Conservation (phyloP, 2,888 invertebrate species). For the Agrochola lychnidis region DNA sequence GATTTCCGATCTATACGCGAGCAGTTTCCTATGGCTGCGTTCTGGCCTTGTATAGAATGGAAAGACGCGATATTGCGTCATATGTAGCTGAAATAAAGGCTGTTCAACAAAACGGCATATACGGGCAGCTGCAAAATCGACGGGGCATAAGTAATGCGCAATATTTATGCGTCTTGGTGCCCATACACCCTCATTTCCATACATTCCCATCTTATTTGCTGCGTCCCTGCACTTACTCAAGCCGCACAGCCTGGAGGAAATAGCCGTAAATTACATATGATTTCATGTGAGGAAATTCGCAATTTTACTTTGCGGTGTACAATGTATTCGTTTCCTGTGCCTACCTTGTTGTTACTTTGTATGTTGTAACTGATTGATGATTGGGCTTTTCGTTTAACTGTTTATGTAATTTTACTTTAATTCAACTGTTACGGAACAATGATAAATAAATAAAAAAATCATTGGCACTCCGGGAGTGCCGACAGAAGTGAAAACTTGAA, state of each 20-base stretch:
- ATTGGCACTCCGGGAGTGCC: no score
- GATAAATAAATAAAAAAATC: no score
- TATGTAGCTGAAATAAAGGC: conserved; percentile 32
- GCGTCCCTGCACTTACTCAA: conserved; percentile 62
- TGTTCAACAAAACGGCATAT: conserved; percentile 20
- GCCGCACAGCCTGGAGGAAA: conserved; percentile 50
- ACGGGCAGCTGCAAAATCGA: conserved; percentile 57
- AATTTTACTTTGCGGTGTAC: conserved; percentile 39
- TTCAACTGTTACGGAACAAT: background rate
- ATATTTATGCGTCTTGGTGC: conserved; percentile 57
- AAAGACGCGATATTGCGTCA: conserved; percentile 42
- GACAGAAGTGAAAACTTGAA: no score
- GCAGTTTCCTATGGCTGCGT: no score
- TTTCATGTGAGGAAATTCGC: conserved; percentile 54
- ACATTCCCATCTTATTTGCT: conserved; percentile 65
- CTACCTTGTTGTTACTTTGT: background rate
- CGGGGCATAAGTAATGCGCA: conserved; percentile 58
- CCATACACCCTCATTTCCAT: conserved; percentile 61
- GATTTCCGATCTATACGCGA: no score
- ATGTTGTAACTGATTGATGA: background rate
- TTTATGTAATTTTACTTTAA: background rate
- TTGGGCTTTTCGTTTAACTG: background rate
- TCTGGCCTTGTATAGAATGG: no score
- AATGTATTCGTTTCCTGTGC: conserved; percentile 21
- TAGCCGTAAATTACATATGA: conserved; percentile 62